These are phyloP conservation scores for Lepilemur septentrionalis DNA, from an alignment of 2,797 vertebrate species.

Conservation along the genomic window DNA sequence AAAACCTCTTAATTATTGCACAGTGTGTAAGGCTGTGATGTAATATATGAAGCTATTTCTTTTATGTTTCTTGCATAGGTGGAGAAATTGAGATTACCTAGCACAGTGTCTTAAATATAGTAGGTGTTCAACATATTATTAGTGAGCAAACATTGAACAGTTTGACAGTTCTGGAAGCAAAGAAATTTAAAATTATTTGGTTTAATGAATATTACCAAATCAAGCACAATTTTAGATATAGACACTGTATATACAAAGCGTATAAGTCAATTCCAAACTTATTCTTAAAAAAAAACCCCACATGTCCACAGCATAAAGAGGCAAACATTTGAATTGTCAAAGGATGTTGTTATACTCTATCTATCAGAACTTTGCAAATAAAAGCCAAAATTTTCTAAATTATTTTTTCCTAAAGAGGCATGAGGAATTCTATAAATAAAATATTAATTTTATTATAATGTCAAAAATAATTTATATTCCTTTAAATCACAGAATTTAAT, in stretches of 20 bases:
- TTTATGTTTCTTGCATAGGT: background rate
- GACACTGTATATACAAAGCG: background rate
- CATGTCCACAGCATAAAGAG: background rate
- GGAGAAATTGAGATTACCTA: background rate
- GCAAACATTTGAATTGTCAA: background rate
- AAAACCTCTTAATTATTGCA: background rate
- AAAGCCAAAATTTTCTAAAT: background rate
- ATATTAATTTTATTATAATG: background rate
- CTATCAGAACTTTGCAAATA: background rate
- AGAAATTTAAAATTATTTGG: background rate
- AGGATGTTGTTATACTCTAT: background rate
- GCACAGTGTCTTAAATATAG: background rate
- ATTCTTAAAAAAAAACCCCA: background rate
- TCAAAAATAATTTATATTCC: background rate
- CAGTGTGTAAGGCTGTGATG: background rate
- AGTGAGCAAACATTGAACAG: background rate
- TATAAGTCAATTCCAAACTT: background rate
- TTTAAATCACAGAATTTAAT: background rate
- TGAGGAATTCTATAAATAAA: background rate
- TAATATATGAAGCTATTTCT: background rate
- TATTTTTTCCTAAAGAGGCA: background rate
- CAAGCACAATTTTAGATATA: background rate
- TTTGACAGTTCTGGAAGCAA: background rate
- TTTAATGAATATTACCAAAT: background rate
- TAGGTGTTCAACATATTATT: background rate